Evolutionary conservation across 2,797 vertebrate species (phyloP), one percentile per base, ranked within the genome.

Genomic region (Varecia variegata): DNA sequence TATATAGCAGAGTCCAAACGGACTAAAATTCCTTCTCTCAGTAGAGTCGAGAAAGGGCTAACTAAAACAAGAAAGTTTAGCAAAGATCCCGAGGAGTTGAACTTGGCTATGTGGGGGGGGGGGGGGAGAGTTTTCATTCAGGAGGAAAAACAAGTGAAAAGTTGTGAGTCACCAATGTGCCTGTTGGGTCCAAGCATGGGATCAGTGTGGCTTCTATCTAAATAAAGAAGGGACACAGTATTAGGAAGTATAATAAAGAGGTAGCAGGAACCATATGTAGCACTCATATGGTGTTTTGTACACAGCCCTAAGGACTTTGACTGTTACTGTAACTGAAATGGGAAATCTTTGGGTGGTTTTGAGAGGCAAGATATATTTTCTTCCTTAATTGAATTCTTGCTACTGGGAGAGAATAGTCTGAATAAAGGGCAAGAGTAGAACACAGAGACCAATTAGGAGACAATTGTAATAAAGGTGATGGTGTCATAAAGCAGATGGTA

Each of bases 41-140:
- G 8, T 76, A 38, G n/a, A 43, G 14, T 38, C 21, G 32, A 80
- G 21, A 17, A 54, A 62, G 65, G 0, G 1, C 14, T 84, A 38
- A n/a, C 6, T 45, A 17, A 47, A 85, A 50, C 40, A 85, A 17
- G 8, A 58, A n/a, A 32, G 1, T 38, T 86, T 86, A 83, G n/a
- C 18, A 25, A 93, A 81, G 21, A 85, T 9, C 35, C 18, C 9
- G 71, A 77, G 30, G 21, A 80, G 18, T 0, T 87, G 25, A 93
- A 38, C 2, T 8, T 1, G 14, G 15, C 0, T 50, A 27, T 68
- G 2, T 25, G 23, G 20, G 5, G 7, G 52, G 38, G 52, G n/a
- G 23, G 20, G 5, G 7, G 52, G 38, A 58, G n/a, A 52, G 4
- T 81, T 81, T 65, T 60, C 30, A 45, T 6, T 17, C 32, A 35